Evolutionary conservation across 2,113 vertebrate species (phyloP).

Genomic region (Raja brachyura): DNA sequence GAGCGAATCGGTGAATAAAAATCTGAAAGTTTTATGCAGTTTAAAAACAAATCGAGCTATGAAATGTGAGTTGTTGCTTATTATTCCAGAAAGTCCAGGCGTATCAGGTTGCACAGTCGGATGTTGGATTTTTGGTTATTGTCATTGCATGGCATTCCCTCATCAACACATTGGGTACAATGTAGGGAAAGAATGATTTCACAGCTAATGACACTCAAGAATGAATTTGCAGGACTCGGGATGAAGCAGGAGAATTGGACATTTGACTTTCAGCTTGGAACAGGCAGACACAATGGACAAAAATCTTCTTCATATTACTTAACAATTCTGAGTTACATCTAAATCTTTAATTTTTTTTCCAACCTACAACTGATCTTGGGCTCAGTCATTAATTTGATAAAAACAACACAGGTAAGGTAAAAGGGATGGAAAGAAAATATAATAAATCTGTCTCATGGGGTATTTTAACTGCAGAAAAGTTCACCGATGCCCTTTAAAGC

Average conservation of each 20-base stretch:
- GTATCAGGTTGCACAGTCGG: not conserved
- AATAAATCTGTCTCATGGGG: not conserved
- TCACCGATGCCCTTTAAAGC: not conserved
- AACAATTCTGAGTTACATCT: too few relatives aligned
- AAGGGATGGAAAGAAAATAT: not conserved
- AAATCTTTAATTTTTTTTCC: too few relatives aligned
- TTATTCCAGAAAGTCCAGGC: not conserved
- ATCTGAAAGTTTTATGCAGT: not conserved
- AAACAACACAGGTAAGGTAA: not conserved
- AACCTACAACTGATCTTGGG: too few relatives aligned
- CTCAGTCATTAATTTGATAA: not conserved
- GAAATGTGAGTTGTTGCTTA: not conserved
- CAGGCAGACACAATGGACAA: too few relatives aligned
- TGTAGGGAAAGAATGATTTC: not conserved
- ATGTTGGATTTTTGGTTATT: not conserved
- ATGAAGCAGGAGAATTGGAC: too few relatives aligned
- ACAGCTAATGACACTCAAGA: not conserved
- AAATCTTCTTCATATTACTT: too few relatives aligned
- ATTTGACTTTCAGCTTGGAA: too few relatives aligned
- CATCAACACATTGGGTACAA: not conserved
- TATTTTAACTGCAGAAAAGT: not conserved
- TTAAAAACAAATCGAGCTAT: not conserved
- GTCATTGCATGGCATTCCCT: not conserved
- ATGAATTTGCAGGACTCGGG: too few relatives aligned
- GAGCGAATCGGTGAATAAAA: not conserved